These are phyloP conservation scores for Deladenus siricidicola DNA, from an alignment of 2,888 invertebrate genomes.

Conservation along the genomic window DNA sequence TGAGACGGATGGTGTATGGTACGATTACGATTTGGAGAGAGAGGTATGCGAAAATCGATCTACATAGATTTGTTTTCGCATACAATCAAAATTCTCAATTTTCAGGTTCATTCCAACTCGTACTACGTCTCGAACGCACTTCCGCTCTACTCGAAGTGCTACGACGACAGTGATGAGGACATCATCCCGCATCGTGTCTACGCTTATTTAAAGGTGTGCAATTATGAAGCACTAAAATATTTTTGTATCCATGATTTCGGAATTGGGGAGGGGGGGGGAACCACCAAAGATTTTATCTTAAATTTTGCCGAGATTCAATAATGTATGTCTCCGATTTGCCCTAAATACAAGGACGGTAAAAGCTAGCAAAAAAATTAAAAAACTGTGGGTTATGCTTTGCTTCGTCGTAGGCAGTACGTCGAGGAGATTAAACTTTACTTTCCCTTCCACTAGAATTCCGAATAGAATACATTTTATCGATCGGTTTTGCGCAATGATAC, in stretches of 20 bases:
- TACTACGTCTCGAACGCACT: constrained; percentile 55
- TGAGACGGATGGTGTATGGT: constrained; percentile 63
- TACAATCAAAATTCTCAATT: neutral
- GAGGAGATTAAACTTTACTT: too few relatives aligned
- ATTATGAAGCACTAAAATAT: too few relatives aligned
- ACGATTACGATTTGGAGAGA: constrained; percentile 49
- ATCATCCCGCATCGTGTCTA: constrained; percentile 45
- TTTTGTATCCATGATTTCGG: too few relatives aligned
- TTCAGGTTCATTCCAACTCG: constrained; percentile 38
- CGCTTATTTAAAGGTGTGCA: constrained; percentile 45
- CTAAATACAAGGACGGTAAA: too few relatives aligned
- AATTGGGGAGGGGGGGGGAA: too few relatives aligned
- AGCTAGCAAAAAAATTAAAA: too few relatives aligned
- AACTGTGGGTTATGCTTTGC: too few relatives aligned
- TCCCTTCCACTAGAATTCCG: too few relatives aligned
- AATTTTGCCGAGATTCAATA: constrained; percentile 5
- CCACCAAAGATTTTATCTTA: neutral
- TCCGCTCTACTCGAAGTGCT: constrained; percentile 55
- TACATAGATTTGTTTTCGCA: neutral
- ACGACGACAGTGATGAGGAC: constrained; percentile 49
- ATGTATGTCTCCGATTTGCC: too few relatives aligned
- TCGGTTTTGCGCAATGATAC: too few relatives aligned
- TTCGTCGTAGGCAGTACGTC: too few relatives aligned
- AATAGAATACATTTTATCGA: too few relatives aligned
- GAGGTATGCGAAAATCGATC: constrained; percentile 25